Evolutionary conservation across 2,797 vertebrate genomes (phyloP).

Genomic region (Rhincodon typus): DNA sequence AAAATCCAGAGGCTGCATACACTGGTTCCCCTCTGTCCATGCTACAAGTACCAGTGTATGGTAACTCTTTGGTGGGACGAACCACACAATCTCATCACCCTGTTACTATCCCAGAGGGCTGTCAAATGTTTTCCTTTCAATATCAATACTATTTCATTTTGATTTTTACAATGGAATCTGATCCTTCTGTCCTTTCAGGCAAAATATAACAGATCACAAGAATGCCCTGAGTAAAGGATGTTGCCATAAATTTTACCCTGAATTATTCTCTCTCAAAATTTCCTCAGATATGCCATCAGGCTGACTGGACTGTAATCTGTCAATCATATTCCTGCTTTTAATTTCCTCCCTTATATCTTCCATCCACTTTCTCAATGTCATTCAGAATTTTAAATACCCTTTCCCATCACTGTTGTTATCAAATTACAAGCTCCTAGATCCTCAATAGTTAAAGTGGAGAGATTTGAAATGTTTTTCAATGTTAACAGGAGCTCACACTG

Average conservation of each 20-base stretch:
- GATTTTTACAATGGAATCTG: no score
- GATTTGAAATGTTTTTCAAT: not conserved
- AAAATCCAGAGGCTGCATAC: no score
- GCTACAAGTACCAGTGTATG: no score
- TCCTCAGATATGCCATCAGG: not conserved
- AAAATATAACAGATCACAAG: not conserved
- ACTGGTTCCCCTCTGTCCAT: no score
- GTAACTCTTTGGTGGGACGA: no score
- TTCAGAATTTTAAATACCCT: not conserved
- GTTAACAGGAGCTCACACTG: not conserved
- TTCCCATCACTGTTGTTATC: not conserved
- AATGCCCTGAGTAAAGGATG: not conserved
- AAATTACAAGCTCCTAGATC: not conserved
- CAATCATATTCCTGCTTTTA: not conserved
- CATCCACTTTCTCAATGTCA: not conserved
- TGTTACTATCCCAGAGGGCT: no score
- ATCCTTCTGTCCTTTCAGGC: not conserved
- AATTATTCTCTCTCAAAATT: not conserved
- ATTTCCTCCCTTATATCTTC: not conserved
- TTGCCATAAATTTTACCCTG: not conserved
- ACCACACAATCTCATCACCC: no score
- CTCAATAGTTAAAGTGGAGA: not conserved
- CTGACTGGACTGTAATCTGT: not conserved
- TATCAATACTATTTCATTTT: no score
- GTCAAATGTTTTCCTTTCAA: no score